Base-by-base conservation (phyloP, 2,113 vertebrate species). In the Cochlearius cochlearius region DNA sequence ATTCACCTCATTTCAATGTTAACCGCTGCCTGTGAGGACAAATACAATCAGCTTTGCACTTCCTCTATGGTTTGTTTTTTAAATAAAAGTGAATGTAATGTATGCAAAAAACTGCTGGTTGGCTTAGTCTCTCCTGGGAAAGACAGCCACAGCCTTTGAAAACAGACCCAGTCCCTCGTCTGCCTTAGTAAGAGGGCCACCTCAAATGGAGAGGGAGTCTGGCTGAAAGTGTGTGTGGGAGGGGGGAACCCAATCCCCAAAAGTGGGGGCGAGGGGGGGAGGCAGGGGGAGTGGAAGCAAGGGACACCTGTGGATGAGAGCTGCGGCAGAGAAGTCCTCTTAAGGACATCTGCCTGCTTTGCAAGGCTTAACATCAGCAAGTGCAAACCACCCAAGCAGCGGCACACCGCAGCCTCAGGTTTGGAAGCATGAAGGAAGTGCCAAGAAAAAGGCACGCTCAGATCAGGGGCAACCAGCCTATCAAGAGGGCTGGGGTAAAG, bases 211-310 rank as follows among this genome's bases (percentile, higher is more conserved):
- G 12, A 45, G 15, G 36, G 10, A 41, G 11, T 6, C 50, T 36
- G 34, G 49, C 53, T 52, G 29, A 22, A 47, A n/a, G n/a, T n/a
- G n/a, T n/a, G n/a, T n/a, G n/a, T n/a, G n/a, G n/a, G n/a, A n/a
- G n/a, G n/a, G n/a, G 41, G 41, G 41, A 5, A 15, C 20, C 8
- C 20, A 43, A 23, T 15, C 7, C 15, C 21, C 5, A 5, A 26
- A 87, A n/a, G 12, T 5, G 10, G 15, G 15, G 11, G 7, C 4
- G 21, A 1, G 9, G 2, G 5, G 9, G 9, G 13, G 15, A 6
- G 0, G 20, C 22, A 30, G 22, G 4, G 26, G 21, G 22, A 36
- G 7, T 3, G 17, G 27, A 56, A 56, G 6, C 50, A 56, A 56
- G 29, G 29, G 53, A 69, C 38, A 60, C 5, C 1, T 17, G 29